Evolutionary conservation across 2,113 vertebrate species (phyloP), one percentile per base, ranked within the genome.

Genomic region (Apistogramma diplotaenia): DNA sequence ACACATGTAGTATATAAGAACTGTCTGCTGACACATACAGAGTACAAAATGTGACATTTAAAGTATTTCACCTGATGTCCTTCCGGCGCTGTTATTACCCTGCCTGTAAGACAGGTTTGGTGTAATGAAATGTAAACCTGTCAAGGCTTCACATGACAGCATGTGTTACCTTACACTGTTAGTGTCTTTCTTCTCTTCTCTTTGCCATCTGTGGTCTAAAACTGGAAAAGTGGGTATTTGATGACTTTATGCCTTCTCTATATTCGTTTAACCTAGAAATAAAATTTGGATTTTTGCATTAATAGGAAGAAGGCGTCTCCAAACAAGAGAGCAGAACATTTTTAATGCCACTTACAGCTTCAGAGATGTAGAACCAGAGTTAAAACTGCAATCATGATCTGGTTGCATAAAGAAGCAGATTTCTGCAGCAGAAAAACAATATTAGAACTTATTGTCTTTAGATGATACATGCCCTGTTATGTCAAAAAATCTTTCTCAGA

Each of bases 21-120:
- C 37, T 53, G 10, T 55, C 82, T 53, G 75, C 75, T 84, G 75
- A 78, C 67, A 72, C 35, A 59, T 57, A 55, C 46, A 16, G 29
- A 2, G 18, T 65, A 27, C 0, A 27, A 65, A 46, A 83, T 16
- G 21, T 49, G 21, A 81, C 37, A 73, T 58, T 19, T 81, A 65
- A 87, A 80, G 51, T 13, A 37, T 72, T 80, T 74, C 84, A 86
- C 43, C 71, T 83, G 61, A 59, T 27, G 78, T 5, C 29, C 74
- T 77, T 75, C 75, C 62, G 60, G 21, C 25, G 23, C 61, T 79
- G 72, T 71, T 59, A 59, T 51, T 73, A 77, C 73, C 72, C n/a
- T 54, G 25, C 21, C 1, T 51, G 27, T 21, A 40, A 57, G 54
- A 55, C 57, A 21, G 43, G 56, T 70, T 54, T 71, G 46, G 18